Base-by-base conservation (phyloP, 1,140 invertebrate genomes). In the Orius insidiosus region DNA sequence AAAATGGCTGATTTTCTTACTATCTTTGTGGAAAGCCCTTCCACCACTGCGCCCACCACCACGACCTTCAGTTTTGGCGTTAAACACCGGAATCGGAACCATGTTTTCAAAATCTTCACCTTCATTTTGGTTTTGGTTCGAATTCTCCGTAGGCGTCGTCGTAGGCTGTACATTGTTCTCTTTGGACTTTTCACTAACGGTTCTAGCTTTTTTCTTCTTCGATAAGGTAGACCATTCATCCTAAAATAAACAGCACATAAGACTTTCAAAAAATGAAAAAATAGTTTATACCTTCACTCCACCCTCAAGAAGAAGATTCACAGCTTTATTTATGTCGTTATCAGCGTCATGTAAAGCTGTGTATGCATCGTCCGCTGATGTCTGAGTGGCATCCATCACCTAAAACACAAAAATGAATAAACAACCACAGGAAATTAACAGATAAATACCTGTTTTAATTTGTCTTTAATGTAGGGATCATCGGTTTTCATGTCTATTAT, bases 261-360 rank as follows among this genome's bases (percentile, higher is more conserved):
- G 6, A 33, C 6, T 33, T n/a, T 7, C 6, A n/a, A 33, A 33
- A n/a, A 33, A 7, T 33, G 6, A 33, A 33, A 6, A 33, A 33
- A 33, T n/a, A n/a, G n/a, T 42, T 7, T n/a, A 7, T 33, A 35
- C 24, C 11, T 68, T 66, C 52, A 63, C 66, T 52, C 67, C 59
- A 45, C 76, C 74, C 56, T 86, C 82, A n/a, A 82, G 64, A 18
- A 86, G 68, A 67, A 80, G 76, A 51, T 77, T 75, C 36, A 78
- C 73, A 41, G 87, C 85, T 53, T 71, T 66, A 54, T 76, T 70
- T 48, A 81, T 61, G 60, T 87, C 81, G 56, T 80, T 75, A 59
- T 85, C 79, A 54, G 78, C 78, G 60, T 85, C 81, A 58, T 85
- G 78, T 10, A 88, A 70, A 47, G 81, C 83, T 61, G 80, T 77